These are phyloP conservation scores for Saccostrea glomerata DNA, from an alignment of 1,140 invertebrate species.

Conservation along the genomic window DNA sequence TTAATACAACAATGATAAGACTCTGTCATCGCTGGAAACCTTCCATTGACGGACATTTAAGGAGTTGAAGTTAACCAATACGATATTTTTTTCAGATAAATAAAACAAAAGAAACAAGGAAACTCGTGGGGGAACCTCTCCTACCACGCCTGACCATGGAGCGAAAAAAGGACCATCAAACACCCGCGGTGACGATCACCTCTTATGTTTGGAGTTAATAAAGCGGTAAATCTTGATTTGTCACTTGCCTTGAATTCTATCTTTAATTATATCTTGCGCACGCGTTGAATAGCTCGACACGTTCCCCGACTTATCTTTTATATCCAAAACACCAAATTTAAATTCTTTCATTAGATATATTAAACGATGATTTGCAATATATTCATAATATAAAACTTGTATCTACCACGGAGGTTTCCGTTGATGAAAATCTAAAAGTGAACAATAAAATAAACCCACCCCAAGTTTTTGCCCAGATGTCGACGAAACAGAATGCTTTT, in stretches of 20 bases:
- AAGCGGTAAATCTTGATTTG: neutral
- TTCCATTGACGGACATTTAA: neutral
- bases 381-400: neutral
- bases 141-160: neutral
- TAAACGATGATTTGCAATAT: constrained; percentile 23
- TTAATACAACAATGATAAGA: too few species aligned
- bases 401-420: neutral
- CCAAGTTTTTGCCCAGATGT: neutral
- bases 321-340: neutral
- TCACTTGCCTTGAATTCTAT: constrained; percentile 11
- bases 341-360: neutral
- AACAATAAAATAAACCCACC: constrained; percentile 8
- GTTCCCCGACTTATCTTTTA: neutral
- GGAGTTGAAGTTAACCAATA: constrained; percentile 3
- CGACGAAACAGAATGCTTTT: neutral
- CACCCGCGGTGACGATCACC: neutral
- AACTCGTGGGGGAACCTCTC: neutral
- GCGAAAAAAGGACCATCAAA: constrained; percentile 18
- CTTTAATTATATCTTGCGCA: constrained; percentile 16
- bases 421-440: neutral
- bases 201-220: neutral
- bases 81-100: neutral
- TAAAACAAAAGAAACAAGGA: neutral
- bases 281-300: constrained; percentile 6
- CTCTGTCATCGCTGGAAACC: too few species aligned